Conservation (phyloP, 2,797 vertebrate genomes). For the Rallus crepitans region DNA sequence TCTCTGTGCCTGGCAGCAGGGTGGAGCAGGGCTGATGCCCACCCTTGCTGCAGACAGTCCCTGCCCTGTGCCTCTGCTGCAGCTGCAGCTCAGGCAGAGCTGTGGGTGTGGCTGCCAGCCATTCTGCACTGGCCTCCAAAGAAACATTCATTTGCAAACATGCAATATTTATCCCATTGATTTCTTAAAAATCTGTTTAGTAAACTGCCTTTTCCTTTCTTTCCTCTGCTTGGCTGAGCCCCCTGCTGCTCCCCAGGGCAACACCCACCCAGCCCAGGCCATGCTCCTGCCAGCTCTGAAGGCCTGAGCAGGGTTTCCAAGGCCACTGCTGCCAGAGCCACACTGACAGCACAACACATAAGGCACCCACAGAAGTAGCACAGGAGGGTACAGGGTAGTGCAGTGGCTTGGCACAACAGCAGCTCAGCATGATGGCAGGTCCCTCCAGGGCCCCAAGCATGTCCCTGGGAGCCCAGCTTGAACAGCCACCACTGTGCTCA, state of each 20-base stretch:
- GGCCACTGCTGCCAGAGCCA: not conserved
- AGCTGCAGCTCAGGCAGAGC: conserved; percentile 35
- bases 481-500: accelerated
- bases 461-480: not conserved
- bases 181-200: conserved; percentile 45
- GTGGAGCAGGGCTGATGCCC: not conserved
- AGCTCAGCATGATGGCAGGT: too few species aligned
- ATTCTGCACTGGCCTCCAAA: conserved; percentile 44
- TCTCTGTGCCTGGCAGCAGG: not conserved
- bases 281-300: not conserved
- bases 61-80: conserved; percentile 40
- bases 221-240: conserved; percentile 1
- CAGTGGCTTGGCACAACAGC: too few species aligned
- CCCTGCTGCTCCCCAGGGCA: too few species aligned
- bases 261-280: not conserved
- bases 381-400: not conserved
- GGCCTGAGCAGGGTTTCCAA: not conserved
- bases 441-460: accelerated
- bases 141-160: conserved; percentile 47
- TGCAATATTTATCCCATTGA: conserved; percentile 35
- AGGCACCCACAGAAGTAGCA: accelerated
- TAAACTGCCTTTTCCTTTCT: conserved; percentile 50
- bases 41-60: not conserved
- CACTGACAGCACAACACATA: accelerated
- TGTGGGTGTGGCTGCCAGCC: not conserved